Conservation (phyloP, 2,113 vertebrate genomes). For the Rostratula benghalensis region DNA sequence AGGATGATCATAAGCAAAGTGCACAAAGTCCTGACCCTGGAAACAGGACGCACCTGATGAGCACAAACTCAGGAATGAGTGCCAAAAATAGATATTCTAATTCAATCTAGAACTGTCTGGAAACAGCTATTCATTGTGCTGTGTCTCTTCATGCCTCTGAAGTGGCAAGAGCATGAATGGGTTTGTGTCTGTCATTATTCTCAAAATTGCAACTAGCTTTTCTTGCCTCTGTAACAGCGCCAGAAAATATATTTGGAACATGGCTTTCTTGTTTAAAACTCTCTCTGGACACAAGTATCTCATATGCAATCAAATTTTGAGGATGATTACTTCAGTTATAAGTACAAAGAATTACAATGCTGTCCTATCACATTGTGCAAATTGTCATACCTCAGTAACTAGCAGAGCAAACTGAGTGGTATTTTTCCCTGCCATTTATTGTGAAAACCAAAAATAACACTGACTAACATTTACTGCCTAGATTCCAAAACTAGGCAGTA, state of each 20-base stretch:
- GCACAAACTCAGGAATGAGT: background rate
- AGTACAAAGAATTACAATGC: background rate
- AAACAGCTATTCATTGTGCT: background rate
- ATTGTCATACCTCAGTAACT: background rate
- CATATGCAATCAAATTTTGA: conserved; percentile 13
- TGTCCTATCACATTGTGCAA: background rate
- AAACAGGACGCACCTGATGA: background rate
- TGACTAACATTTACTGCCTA: background rate
- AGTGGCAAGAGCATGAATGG: background rate
- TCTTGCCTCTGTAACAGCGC: background rate
- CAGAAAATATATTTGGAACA: conserved; percentile 26
- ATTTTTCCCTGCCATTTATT: background rate
- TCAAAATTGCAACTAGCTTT: conserved; percentile 29
- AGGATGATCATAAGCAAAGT: background rate
- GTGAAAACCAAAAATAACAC: background rate
- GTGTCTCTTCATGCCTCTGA: background rate
- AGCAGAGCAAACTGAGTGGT: background rate
- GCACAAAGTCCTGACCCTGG: background rate
- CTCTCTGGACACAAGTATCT: background rate
- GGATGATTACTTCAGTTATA: conserved; percentile 5
- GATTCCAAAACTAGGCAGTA: background rate
- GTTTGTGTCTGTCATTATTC: background rate
- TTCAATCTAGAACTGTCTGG: conserved; percentile 17
- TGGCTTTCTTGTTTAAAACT: background rate
- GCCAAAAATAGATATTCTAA: background rate